A percentile compares a stretch with the other conserved stretches of the same genome.
Evolutionary conservation across 2,113 vertebrate genomes (phyloP).

Genomic region (Sinocyclocheilus anophthalmus): DNA sequence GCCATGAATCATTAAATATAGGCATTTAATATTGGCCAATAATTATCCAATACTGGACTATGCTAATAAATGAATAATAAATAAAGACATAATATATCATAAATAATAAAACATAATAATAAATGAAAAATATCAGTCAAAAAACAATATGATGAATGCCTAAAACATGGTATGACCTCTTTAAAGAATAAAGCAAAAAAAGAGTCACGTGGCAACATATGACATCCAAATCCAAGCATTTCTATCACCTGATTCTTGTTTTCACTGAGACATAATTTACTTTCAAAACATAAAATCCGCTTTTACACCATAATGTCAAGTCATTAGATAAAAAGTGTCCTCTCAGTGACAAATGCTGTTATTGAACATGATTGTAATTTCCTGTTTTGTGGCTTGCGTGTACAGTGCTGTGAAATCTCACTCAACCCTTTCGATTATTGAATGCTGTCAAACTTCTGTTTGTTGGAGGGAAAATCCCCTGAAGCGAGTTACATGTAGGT

Average conservation of each 20-base stretch:
- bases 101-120: background rate
- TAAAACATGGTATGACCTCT: background rate
- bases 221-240: background rate
- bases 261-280: background rate
- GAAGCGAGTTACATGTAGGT: conserved; percentile 18
- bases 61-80: background rate
- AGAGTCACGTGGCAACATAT: background rate
- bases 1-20: background rate
- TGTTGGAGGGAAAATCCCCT: conserved; percentile 38
- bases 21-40: background rate
- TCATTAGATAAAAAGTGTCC: background rate
- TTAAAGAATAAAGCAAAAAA: background rate
- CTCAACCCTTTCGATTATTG: conserved; percentile 48
- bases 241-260: background rate
- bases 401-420: conserved; percentile 59
- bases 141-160: background rate
- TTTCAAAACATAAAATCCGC: background rate
- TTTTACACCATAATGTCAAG: background rate
- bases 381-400: conserved; percentile 56
- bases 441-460: conserved; percentile 20
- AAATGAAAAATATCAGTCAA: background rate
- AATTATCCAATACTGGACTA: background rate
- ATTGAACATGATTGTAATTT: conserved; percentile 68
- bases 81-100: background rate
- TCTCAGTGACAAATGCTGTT: conserved; percentile 32